phyloP scores from a whole-genome alignment of 2,797 vertebrate species.

The Pseudopleuronectes americanus region DNA sequence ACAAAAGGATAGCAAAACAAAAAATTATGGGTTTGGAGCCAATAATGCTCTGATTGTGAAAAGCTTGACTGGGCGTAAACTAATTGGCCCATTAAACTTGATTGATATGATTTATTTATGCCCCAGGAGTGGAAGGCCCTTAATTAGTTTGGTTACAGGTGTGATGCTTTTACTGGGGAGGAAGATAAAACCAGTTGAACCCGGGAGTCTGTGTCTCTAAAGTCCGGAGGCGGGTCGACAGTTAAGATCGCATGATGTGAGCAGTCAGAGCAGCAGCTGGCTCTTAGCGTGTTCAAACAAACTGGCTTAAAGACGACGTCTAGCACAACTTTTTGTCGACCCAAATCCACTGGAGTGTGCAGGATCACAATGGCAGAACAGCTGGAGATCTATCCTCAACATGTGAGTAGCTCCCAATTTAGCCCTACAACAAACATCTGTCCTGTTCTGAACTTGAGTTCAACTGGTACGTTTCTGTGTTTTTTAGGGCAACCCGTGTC shows the following conservation, averaged over 20 bases:
- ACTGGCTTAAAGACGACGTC: constrained; percentile 6
- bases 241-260: not conserved
- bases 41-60: constrained; percentile 33
- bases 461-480: constrained; percentile 6
- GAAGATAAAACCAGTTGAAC: constrained; percentile 8
- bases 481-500: not conserved
- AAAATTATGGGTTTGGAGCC: constrained; percentile 6
- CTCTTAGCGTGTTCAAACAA: constrained; percentile 6
- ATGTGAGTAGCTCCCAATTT: no score
- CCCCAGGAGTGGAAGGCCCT: constrained; percentile 4
- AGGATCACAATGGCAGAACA: constrained; percentile 14
- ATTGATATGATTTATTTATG: constrained; percentile 49
- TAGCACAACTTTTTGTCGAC: constrained; percentile 4
- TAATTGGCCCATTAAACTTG: constrained; percentile 46
- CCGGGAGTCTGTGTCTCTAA: not conserved
- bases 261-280: constrained; percentile 22
- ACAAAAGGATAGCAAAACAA: constrained; percentile 8
- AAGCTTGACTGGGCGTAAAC: constrained; percentile 44
- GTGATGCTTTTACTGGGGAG: constrained; percentile 24
- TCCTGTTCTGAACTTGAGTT: not conserved
- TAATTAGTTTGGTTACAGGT: constrained; percentile 40
- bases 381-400: not conserved
- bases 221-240: not conserved
- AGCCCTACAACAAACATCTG: no score
- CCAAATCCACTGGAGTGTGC: not conserved